A percentile compares a stretch with the other conserved stretches of the same genome.
phyloP scores from a whole-genome alignment of 2,113 vertebrate species.

The Turdus rufiventris region DNA sequence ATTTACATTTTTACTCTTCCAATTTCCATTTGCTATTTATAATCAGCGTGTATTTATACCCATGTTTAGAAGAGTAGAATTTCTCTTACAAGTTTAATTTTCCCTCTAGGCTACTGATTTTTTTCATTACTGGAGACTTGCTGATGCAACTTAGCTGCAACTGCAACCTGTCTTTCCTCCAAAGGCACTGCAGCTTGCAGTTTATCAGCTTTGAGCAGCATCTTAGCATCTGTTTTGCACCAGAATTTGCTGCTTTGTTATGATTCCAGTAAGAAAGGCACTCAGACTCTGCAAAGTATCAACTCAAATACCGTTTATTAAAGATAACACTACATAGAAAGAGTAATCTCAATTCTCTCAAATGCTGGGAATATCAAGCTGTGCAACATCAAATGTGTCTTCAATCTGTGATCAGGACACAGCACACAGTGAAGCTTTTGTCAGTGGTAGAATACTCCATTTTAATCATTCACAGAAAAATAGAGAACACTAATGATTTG shows the following conservation, averaged over 20 bases:
- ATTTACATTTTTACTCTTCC: neutral
- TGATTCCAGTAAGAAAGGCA: neutral
- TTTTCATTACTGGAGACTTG: neutral
- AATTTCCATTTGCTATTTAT: neutral
- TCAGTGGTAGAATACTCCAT: neutral
- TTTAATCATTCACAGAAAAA: neutral
- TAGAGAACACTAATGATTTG: neutral
- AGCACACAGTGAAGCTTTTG: neutral
- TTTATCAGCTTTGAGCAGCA: neutral
- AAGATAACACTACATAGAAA: neutral
- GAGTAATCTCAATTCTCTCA: neutral
- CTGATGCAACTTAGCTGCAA: neutral
- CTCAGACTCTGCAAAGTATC: neutral
- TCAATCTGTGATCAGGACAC: neutral
- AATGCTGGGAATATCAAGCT: neutral
- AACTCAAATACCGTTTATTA: neutral
- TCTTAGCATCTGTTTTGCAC: neutral
- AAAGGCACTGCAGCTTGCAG: neutral
- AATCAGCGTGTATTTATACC: neutral
- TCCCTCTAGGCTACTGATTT: neutral
- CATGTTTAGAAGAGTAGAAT: neutral
- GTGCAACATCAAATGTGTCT: neutral
- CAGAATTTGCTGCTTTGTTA: neutral
- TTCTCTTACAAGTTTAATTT: neutral
- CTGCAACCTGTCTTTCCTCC: neutral